Percentiles rank a stretch among this genome's conserved stretches.
These are phyloP conservation scores for Amblyornis subalaris DNA, from an alignment of 2,113 vertebrate genomes.

Conservation along the genomic window DNA sequence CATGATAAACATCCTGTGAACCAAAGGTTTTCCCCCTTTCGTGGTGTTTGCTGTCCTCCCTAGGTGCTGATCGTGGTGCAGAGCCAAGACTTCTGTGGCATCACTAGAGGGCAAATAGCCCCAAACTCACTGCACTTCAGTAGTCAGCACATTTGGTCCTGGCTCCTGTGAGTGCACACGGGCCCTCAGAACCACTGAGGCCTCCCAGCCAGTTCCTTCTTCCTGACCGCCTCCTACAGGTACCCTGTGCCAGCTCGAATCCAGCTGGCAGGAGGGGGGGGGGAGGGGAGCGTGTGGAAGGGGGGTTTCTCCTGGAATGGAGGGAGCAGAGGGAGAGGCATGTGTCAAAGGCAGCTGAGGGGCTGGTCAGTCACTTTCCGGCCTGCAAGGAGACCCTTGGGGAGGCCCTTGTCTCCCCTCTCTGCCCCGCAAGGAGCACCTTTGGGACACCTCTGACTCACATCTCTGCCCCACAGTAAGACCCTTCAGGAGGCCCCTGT, in stretches of 20 bases:
- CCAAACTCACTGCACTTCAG: too few species aligned
- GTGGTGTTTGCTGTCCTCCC: fast-evolving
- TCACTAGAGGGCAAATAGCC: fast-evolving
- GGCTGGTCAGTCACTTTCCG: background rate
- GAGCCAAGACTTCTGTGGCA: fast-evolving
- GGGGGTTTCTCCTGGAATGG: background rate
- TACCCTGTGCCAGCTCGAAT: background rate
- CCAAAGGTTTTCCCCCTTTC: fast-evolving
- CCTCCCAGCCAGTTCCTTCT: background rate
- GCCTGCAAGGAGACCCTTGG: background rate
- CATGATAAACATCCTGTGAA: background rate
- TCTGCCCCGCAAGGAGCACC: too few species aligned
- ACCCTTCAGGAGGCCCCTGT: too few species aligned
- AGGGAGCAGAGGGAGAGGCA: fast-evolving
- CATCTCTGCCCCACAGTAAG: background rate
- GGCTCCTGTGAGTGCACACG: too few species aligned
- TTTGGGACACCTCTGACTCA: background rate
- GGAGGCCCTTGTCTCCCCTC: background rate
- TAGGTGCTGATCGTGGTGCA: fast-evolving
- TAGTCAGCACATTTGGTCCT: fast-evolving
- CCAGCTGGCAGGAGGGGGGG: background rate
- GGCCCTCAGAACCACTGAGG: fast-evolving
- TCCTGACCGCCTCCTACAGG: background rate
- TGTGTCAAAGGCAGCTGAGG: fast-evolving
- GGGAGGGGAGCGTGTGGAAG: background rate